Conservation (phyloP, 1,140 invertebrate genomes). For the Diachasma alloeum region DNA sequence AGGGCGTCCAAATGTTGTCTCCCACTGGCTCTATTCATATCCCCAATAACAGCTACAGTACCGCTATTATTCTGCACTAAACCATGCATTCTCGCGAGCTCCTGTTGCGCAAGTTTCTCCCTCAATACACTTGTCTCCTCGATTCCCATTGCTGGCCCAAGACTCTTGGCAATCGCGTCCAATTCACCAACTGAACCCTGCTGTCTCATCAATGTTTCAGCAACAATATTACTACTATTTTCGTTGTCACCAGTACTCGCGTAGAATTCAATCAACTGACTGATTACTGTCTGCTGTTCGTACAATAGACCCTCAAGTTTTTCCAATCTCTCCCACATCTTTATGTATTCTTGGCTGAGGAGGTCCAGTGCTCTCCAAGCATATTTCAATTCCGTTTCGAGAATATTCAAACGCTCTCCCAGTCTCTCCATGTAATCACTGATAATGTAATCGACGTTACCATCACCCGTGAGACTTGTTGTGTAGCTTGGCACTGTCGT, state of each 20-base stretch:
- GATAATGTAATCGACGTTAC: slow-evolving; percentile 75
- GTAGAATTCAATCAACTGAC: slow-evolving; percentile 85
- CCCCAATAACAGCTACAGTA: slow-evolving; percentile 55
- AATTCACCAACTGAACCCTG: slow-evolving; percentile 53
- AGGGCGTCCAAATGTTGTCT: slow-evolving; percentile 61
- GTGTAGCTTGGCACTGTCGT: slow-evolving; percentile 43
- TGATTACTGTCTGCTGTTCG: slow-evolving; percentile 91
- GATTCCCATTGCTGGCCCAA: slow-evolving; percentile 55
- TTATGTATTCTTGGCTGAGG: slow-evolving; percentile 89
- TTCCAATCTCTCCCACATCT: slow-evolving; percentile 93
- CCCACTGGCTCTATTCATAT: slow-evolving; percentile 55
- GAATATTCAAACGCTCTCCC: slow-evolving; percentile 81
- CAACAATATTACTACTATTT: slow-evolving; percentile 54
- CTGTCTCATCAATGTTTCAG: slow-evolving; percentile 40
- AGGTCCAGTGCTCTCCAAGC: slow-evolving; percentile 91
- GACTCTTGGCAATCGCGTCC: slow-evolving; percentile 57
- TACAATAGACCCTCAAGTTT: slow-evolving; percentile 88
- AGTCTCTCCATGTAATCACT: slow-evolving; percentile 90
- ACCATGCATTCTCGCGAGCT: slow-evolving; percentile 57
- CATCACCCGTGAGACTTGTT: slow-evolving; percentile 42
- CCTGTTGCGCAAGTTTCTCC: slow-evolving; percentile 57
- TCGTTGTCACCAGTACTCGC: slow-evolving; percentile 46
- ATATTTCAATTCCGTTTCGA: slow-evolving; percentile 90
- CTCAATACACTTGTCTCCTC: slow-evolving; percentile 55
- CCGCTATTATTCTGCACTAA: slow-evolving; percentile 51